A percentile compares a stretch with the other conserved stretches of the same genome.
phyloP scores from a whole-genome alignment of 2,888 invertebrate genomes.

The Lochmaea capreae region DNA sequence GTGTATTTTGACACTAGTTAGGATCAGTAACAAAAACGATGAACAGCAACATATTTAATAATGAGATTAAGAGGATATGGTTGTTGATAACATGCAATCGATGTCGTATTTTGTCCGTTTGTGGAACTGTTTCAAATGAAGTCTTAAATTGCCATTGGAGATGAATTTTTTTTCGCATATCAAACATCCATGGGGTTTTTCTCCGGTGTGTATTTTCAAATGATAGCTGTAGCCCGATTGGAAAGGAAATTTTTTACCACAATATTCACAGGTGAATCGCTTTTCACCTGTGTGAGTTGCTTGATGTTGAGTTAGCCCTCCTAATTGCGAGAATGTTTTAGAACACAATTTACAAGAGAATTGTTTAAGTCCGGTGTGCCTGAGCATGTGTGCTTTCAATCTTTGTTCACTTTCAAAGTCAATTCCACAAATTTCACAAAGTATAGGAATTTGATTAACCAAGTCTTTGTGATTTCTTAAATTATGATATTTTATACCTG shows the following conservation, averaged over 20 bases:
- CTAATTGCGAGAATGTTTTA: constrained; percentile 41
- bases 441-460: constrained; percentile 61
- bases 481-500: constrained; percentile 57
- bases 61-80: too few species aligned
- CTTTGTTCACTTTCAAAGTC: constrained; percentile 42
- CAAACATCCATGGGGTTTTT: constrained; percentile 42
- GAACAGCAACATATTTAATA: too few species aligned
- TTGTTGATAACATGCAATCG: too few species aligned
- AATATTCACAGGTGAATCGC: constrained; percentile 48
- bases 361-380: constrained; percentile 53
- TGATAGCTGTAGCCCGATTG: constrained; percentile 46
- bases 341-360: constrained; percentile 47
- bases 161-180: constrained; percentile 66
- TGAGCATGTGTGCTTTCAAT: constrained; percentile 46
- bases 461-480: constrained; percentile 51
- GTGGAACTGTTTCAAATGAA: constrained; percentile 45
- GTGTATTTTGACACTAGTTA: too few species aligned
- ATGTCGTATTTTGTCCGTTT: background rate
- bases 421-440: constrained; percentile 65
- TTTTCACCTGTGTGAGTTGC: constrained; percentile 39
- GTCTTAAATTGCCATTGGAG: constrained; percentile 38
- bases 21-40: too few species aligned
- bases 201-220: constrained; percentile 47
- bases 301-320: constrained; percentile 52
- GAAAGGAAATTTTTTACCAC: constrained; percentile 44